A percentile compares a stretch with the other conserved stretches of the same genome.
phyloP scores from a whole-genome alignment of 2,113 vertebrate genomes.

The Corvus hawaiiensis region DNA sequence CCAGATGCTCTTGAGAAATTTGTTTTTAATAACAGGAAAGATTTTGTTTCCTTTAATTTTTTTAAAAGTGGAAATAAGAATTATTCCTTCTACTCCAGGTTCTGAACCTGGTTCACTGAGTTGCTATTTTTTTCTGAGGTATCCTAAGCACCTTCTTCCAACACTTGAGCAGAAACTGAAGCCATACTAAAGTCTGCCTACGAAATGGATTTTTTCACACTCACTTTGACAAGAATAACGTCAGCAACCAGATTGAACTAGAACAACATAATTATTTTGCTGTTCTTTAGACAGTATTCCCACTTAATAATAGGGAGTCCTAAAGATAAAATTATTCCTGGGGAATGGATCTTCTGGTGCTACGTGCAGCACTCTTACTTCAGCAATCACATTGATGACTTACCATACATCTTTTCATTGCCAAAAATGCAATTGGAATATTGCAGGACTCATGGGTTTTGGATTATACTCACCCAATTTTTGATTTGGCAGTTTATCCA shows the following conservation, averaged over 20 bases:
- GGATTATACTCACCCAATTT: neutral
- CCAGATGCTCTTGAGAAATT: constrained; percentile 14
- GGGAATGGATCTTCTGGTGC: neutral
- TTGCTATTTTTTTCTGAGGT: neutral
- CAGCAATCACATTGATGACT: neutral
- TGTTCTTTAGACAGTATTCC: neutral
- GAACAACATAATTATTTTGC: neutral
- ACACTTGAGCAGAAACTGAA: neutral
- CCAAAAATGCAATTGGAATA: neutral
- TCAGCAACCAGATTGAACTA: neutral
- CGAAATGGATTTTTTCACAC: neutral
- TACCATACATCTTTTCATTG: neutral
- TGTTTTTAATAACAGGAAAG: constrained; percentile 41
- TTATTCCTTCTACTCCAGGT: neutral
- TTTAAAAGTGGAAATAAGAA: neutral
- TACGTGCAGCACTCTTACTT: neutral
- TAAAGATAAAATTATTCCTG: neutral
- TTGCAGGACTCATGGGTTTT: neutral
- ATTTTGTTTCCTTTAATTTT: neutral
- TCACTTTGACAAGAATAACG: neutral
- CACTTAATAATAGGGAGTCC: neutral
- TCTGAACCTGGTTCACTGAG: neutral
- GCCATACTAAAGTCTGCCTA: neutral
- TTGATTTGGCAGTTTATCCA: constrained; percentile 42
- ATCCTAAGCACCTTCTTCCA: neutral